Base-by-base conservation (phyloP, 2,797 vertebrate species). In the Halcyon leucocephala region DNA sequence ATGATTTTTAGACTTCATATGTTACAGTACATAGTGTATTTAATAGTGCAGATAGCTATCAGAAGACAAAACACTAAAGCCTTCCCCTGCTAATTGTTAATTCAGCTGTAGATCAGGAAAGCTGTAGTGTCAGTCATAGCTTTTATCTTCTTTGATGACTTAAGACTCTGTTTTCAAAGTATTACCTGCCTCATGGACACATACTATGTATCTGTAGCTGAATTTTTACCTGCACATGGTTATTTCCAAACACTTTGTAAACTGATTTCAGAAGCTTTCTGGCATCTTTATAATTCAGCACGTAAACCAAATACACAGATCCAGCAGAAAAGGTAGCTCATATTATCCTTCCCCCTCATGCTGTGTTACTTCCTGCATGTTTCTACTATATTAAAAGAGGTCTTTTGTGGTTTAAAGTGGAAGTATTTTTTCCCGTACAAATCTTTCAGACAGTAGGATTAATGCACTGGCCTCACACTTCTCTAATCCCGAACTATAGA, bases 101-200 rank as follows among this genome's bases (percentile, higher is more conserved):
- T 97, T 97, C 90, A 96, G 82, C 86, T 91, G 78, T 89, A 95
- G 69, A 96, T 86, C 84, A 86, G 89, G 90, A 89, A 96, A 89
- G 72, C 86, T 96, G 95, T 94, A 90, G 67, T 93, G 76, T 95
- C 60, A 95, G 48, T 89, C 82, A 71, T 76, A 87, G 86, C 91
- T 97, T 97, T 93, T 96, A 90, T 95, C 93, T 95, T 95, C 86
- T 94, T 92, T 94, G 89, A 96, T 96, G 84, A 95, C 79, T 96
- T 97, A 93, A 54, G 82, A 54, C 71, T 96, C 87, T 64, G 46
- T 94, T 95, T 93, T 80, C 88, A 93, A 91, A 94, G 89, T 90
- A 54, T 7, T 91, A 14, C 25, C 19, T 72, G 16, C 49, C 57
- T 97, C 80, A 90, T 73, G 88, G 76, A 72, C 35, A 58, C 13